Conservation (phyloP, 2,797 vertebrate species). For the Gymnothorax javanicus region DNA sequence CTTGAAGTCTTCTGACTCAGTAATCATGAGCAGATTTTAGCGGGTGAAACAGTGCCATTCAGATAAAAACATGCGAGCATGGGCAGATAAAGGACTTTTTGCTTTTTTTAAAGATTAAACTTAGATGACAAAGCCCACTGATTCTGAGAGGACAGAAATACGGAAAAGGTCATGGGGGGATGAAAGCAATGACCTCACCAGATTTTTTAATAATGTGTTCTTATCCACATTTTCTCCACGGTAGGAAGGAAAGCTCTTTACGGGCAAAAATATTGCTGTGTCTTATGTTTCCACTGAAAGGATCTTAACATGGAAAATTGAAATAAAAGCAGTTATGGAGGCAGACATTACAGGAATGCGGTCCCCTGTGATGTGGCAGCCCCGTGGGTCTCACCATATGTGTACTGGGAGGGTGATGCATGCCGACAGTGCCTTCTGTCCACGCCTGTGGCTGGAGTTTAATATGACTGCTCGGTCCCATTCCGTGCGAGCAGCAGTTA, state of each 20-base stretch:
- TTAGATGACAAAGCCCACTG: neutral
- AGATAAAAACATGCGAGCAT: slow-evolving; percentile 4
- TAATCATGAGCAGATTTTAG: neutral
- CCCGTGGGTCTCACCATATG: slow-evolving; percentile 22
- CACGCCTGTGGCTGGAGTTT: slow-evolving; percentile 34
- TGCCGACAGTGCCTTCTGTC: neutral
- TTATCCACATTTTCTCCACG: neutral
- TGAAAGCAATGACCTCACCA: neutral
- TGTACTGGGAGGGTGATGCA: slow-evolving; percentile 6
- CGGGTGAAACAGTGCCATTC: neutral
- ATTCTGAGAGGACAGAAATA: neutral
- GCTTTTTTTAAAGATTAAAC: neutral
- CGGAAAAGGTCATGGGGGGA: neutral
- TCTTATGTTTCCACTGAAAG: neutral
- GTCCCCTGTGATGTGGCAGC: slow-evolving; percentile 25
- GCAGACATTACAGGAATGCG: slow-evolving; percentile 52
- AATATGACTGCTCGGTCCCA: slow-evolving; percentile 39
- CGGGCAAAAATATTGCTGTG: slow-evolving; percentile 37
- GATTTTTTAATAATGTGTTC: neutral
- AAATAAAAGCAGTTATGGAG: neutral
- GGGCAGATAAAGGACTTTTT: neutral
- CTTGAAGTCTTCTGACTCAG: neutral
- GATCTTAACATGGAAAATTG: slow-evolving; percentile 11
- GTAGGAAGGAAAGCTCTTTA: neutral
- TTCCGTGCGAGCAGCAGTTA: slow-evolving; percentile 31